Evolutionary conservation across 2,113 vertebrate species (phyloP).

Genomic region (Pimephales promelas): DNA sequence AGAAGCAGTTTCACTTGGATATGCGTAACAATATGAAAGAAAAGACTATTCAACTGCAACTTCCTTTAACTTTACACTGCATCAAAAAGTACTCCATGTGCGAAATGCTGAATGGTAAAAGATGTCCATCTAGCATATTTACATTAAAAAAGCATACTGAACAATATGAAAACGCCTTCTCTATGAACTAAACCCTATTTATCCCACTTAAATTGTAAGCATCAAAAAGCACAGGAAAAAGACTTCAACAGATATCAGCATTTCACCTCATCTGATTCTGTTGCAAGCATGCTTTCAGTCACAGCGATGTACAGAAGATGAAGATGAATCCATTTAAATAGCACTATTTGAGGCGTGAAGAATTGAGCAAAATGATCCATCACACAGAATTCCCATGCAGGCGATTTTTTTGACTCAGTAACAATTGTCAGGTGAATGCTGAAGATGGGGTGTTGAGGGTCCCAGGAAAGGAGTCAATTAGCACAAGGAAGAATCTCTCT

Average conservation of each 20-base stretch:
- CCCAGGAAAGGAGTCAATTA: background rate
- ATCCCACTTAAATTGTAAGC: slow-evolving; percentile 8
- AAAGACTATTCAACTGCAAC: too few species aligned
- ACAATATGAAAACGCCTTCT: background rate
- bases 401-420: background rate
- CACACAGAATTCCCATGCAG: too few species aligned
- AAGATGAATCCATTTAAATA: background rate
- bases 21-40: too few species aligned
- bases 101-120: background rate
- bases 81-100: background rate
- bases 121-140: background rate
- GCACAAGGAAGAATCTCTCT: background rate
- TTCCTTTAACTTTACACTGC: background rate
- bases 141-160: background rate
- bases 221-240: slow-evolving; percentile 1
- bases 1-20: too few species aligned
- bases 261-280: background rate
- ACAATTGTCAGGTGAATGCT: slow-evolving; percentile 1
- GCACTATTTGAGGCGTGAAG: background rate
- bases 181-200: slow-evolving; percentile 19
- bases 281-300: slow-evolving; percentile 1
- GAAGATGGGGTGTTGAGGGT: background rate
- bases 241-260: background rate
- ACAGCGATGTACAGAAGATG: background rate
- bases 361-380: background rate